A percentile compares a stretch with the other conserved stretches of the same genome.
These are phyloP conservation scores for Xyliphius kryptos DNA, from an alignment of 2,113 vertebrate genomes.

Conservation along the genomic window DNA sequence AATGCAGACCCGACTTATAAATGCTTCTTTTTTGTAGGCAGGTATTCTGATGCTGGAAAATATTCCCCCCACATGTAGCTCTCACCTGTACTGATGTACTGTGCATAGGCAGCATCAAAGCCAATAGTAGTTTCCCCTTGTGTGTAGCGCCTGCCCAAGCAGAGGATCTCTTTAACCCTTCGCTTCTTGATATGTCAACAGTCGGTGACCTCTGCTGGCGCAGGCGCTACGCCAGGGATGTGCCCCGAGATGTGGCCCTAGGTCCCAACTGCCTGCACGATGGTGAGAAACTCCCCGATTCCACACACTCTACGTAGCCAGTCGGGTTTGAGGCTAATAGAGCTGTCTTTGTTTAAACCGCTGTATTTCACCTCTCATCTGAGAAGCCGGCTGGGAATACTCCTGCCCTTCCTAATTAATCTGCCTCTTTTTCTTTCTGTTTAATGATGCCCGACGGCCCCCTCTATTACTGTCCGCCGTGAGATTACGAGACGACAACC, in stretches of 20 bases:
- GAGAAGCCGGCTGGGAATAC: conserved; percentile 44
- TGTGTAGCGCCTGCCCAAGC: conserved; percentile 51
- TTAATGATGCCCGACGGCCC: conserved; percentile 54
- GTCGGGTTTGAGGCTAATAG: conserved; percentile 29
- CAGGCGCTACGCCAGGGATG: conserved; percentile 53
- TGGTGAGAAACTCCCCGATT: conserved; percentile 43
- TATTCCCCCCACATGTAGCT: no score
- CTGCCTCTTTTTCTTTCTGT: conserved; percentile 56
- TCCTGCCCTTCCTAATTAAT: conserved; percentile 62
- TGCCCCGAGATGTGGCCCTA: conserved; percentile 48
- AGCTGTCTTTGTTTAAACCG: conserved; percentile 49
- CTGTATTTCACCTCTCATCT: conserved; percentile 43
- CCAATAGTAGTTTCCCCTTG: conserved; percentile 23
- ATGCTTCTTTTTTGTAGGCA: no score
- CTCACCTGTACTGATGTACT: no score
- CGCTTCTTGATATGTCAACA: conserved; percentile 56
- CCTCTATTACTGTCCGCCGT: conserved; percentile 55
- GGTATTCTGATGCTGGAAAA: no score
- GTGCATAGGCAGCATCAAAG: no score
- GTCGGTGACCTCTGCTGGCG: conserved; percentile 56
- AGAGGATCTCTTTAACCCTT: conserved; percentile 53
- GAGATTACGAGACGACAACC: conserved; percentile 32
- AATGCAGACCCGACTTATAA: no score
- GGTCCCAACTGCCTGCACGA: conserved; percentile 50
- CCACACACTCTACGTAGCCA: conserved; percentile 15